Base-by-base conservation (phyloP, 2,888 invertebrate species). In the Hesperia comma region DNA sequence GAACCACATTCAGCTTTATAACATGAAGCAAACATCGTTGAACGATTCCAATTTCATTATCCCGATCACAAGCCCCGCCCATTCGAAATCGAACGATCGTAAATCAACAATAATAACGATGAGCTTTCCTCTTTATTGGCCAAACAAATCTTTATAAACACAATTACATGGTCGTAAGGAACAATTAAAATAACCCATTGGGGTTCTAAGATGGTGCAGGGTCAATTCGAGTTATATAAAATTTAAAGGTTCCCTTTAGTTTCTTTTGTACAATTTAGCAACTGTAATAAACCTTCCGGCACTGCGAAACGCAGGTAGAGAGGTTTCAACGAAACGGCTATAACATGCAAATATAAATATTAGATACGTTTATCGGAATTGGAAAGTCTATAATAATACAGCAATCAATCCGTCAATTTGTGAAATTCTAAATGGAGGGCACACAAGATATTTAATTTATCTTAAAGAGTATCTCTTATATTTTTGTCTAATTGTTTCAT, bases 121-220 rank as follows among this genome's bases (percentile, higher is more conserved):
- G 78, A 80, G 80, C 79, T 82, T 83, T 82, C 78, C 80, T 80
- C 82, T 86, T 86, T 85, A 87, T 82, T 80, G 80, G 80, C 79
- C 80, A 84, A 88, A 88, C 88, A 88, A 88, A 89, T 84, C 83
- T 87, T 89, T 87, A 90, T 90, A 85, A 86, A 85, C 79, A 80
- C 87, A 88, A 90, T 91, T 91, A 90, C 90, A 90, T 74, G 87
- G 86, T 87, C 85, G 87, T 89, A 88, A 82, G 74, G 72, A 81
- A 81, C 80, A 81, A 83, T 85, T 82, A 84, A 81, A 78, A 76
- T 70, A 46, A 55, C 37, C 55, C 33, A 61, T 60, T 61, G 61
- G 49, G 26, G n/a, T 63, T 70, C 58, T 66, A 46, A 41, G 51
- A 43, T 53, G 62, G 32, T 43, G 43, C 53, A 67, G 41, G 43